phyloP scores from a whole-genome alignment of 2,888 invertebrate species.

The Crioceris asparagi region DNA sequence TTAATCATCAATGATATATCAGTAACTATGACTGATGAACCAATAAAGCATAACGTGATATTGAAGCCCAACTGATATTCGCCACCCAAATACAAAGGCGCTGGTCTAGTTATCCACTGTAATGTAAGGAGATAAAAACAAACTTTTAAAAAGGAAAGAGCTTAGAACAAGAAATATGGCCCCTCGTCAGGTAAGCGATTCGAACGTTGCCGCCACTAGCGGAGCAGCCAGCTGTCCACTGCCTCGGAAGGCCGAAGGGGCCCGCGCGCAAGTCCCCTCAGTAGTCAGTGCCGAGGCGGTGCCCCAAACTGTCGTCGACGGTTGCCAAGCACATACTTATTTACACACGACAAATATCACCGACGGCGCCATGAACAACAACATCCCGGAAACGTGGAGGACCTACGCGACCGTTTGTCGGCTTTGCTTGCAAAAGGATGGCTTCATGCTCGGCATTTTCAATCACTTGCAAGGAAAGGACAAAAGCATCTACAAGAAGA shows the following conservation, averaged over 20 bases:
- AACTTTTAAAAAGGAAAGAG: no score
- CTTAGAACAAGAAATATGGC: slow-evolving; percentile 3
- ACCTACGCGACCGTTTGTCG: slow-evolving; percentile 56
- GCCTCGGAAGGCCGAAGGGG: slow-evolving; percentile 33
- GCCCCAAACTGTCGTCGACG: slow-evolving; percentile 30
- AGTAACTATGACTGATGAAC: no score
- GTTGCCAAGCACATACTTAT: not conserved
- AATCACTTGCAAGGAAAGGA: slow-evolving; percentile 41
- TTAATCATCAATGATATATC: no score
- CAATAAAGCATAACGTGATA: no score
- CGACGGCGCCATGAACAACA: slow-evolving; percentile 6
- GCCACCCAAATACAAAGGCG: no score
- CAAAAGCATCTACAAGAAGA: slow-evolving; percentile 38
- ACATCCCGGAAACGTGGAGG: slow-evolving; percentile 37
- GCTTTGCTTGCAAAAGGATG: slow-evolving; percentile 52
- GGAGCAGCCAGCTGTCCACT: slow-evolving; percentile 23
- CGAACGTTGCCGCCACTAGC: slow-evolving; percentile 22
- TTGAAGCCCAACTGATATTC: no score
- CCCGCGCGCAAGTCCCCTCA: slow-evolving; percentile 36
- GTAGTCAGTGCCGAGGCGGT: slow-evolving; percentile 41
- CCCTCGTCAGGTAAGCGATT: slow-evolving; percentile 15
- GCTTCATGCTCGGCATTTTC: slow-evolving; percentile 53
- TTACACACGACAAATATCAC: slow-evolving; percentile 6
- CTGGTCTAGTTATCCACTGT: no score
- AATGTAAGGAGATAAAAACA: no score